These are phyloP conservation scores for Arizona elegans DNA, from an alignment of 2,113 vertebrate species.

Conservation along the genomic window DNA sequence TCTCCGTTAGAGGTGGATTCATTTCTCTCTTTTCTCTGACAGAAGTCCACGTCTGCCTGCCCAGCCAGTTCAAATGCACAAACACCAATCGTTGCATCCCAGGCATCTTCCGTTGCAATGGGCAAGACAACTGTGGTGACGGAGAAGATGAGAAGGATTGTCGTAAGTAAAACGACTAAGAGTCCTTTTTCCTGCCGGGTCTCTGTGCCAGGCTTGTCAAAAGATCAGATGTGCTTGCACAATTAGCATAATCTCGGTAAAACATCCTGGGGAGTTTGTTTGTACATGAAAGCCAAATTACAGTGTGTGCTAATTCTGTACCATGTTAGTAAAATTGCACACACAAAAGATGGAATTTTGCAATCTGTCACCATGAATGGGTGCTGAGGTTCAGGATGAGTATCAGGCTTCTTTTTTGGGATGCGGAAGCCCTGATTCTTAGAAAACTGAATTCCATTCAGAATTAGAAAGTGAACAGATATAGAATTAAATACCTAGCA, in stretches of 20 bases:
- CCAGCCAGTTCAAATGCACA: conserved; percentile 97
- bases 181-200: not conserved
- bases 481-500: not conserved
- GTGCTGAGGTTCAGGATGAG: not conserved
- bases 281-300: not conserved
- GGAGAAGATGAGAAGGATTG: conserved; percentile 97
- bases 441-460: not conserved
- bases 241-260: not conserved
- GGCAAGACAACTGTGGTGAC: conserved; percentile 94
- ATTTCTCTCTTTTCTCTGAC: not conserved
- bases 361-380: not conserved
- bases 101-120: conserved; percentile 94
- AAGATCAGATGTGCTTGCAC: not conserved
- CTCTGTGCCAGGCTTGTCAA: not conserved
- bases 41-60: conserved; percentile 97
- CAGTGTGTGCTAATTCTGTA: not conserved
- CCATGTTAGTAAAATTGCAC: not conserved
- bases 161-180: conserved; percentile 74
- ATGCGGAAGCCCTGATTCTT: no score
- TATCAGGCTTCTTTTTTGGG: not conserved
- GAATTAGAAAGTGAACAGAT: not conserved
- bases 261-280: not conserved
- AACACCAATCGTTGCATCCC: conserved; percentile 96
- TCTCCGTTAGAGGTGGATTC: not conserved
- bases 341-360: not conserved